A percentile compares a stretch with the other conserved stretches of the same genome.
Conservation (phyloP, 2,113 vertebrate species). For the Oryzias javanicus region DNA sequence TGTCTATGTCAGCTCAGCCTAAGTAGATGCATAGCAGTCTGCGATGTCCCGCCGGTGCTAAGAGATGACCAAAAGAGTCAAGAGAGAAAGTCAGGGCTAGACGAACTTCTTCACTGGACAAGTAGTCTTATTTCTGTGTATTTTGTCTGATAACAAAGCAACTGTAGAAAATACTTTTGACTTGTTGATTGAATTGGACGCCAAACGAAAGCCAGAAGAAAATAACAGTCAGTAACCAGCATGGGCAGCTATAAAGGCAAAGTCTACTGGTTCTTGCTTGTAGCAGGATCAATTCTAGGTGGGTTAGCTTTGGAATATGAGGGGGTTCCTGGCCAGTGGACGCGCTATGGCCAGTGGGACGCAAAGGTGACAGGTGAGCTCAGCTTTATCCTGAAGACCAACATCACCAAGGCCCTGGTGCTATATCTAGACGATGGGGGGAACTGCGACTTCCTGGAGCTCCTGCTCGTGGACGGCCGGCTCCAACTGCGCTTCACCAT, state of each 20-base stretch:
- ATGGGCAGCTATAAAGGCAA: slow-evolving; percentile 58
- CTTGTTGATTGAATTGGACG: slow-evolving; percentile 41
- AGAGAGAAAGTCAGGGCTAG: slow-evolving; percentile 65
- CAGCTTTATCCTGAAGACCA: slow-evolving; percentile 90
- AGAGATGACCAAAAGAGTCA: slow-evolving; percentile 70
- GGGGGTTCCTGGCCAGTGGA: slow-evolving; percentile 91
- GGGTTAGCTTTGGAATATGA: slow-evolving; percentile 84
- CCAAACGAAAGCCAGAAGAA: slow-evolving; percentile 30
- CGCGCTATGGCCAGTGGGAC: slow-evolving; percentile 88
- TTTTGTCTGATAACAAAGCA: slow-evolving; percentile 32
- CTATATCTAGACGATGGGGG: slow-evolving; percentile 93
- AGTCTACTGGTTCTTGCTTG: slow-evolving; percentile 46
- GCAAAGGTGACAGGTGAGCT: slow-evolving; percentile 84
- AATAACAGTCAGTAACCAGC: slow-evolving; percentile 51
- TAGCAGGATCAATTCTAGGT: slow-evolving; percentile 65
- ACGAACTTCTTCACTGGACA: slow-evolving; percentile 38
- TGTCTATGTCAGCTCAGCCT: slow-evolving; percentile 46
- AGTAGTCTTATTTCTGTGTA: slow-evolving; percentile 23
- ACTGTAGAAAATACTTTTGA: slow-evolving; percentile 34
- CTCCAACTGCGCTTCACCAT: slow-evolving; percentile 89
- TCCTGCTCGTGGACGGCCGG: slow-evolving; percentile 83
- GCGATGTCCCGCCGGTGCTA: slow-evolving; percentile 48
- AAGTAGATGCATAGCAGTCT: slow-evolving; percentile 57
- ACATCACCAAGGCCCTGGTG: slow-evolving; percentile 84
- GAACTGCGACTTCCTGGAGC: slow-evolving; percentile 94